phyloP scores from a whole-genome alignment of 2,888 invertebrate genomes.

The Agriopis marginaria region DNA sequence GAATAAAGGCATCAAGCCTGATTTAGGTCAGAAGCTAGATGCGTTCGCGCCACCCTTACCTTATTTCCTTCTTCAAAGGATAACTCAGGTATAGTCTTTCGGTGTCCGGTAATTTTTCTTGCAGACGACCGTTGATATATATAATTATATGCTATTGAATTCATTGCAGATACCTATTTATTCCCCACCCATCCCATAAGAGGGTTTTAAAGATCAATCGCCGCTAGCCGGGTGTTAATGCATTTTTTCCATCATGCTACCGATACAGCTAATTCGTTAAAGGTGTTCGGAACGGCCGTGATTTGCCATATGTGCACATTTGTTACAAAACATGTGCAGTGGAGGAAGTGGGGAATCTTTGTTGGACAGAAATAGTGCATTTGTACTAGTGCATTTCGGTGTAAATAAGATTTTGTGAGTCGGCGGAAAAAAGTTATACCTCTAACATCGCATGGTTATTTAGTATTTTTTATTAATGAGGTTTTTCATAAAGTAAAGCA shows the following conservation, averaged over 20 bases:
- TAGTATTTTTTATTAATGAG: no score
- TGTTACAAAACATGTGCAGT: slow-evolving; percentile 41
- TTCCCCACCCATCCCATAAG: neutral
- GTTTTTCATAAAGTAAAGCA: neutral
- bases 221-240: slow-evolving; percentile 81
- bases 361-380: slow-evolving; percentile 27
- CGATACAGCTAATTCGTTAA: slow-evolving; percentile 77
- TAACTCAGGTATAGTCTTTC: neutral
- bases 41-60: no score
- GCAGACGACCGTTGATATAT: neutral
- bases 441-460: neutral
- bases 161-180: no score
- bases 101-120: neutral
- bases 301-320: slow-evolving; percentile 45
- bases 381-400: slow-evolving; percentile 4
- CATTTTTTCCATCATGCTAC: slow-evolving; percentile 80
- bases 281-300: slow-evolving; percentile 60
- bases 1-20: no score
- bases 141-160: no score
- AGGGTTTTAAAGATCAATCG: slow-evolving; percentile 54
- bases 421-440: no score
- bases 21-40: no score
- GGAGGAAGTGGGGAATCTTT: neutral
- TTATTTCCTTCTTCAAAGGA: no score
- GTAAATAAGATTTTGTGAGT: neutral